Conservation (phyloP, 1,140 invertebrate species). For the Drosophila murphyi region DNA sequence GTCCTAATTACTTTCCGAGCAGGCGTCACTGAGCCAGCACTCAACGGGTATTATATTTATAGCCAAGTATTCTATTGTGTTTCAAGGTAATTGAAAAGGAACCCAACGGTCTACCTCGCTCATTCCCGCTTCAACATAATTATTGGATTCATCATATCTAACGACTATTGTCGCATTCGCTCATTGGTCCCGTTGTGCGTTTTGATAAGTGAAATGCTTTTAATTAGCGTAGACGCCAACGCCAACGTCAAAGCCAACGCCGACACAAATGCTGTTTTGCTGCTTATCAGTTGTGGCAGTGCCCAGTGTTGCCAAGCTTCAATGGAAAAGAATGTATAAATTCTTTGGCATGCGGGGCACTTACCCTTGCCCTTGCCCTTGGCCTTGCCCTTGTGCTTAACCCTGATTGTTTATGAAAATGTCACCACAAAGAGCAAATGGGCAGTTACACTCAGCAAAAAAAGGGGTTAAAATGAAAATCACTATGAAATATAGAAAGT, state of each 20-base stretch:
- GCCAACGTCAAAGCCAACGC: constrained; percentile 20
- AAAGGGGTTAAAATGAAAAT: too few species aligned
- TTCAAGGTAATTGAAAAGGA: constrained; percentile 5
- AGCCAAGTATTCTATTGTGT: constrained; percentile 33
- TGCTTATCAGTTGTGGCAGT: constrained; percentile 47
- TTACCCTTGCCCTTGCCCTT: constrained; percentile 6
- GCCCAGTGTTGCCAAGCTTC: constrained; percentile 55
- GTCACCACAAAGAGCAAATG: constrained; percentile 24
- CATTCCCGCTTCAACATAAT: not conserved
- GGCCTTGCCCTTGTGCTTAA: constrained; percentile 5
- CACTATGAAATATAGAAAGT: too few species aligned
- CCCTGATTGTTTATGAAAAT: constrained; percentile 36
- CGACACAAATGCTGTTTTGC: constrained; percentile 6
- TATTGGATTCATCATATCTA: constrained; percentile 38
- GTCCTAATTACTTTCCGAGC: not conserved
- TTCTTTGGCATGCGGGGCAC: constrained; percentile 19
- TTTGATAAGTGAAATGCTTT: constrained; percentile 74
- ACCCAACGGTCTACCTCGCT: not conserved
- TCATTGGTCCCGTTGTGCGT: constrained; percentile 55
- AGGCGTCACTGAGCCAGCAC: not conserved
- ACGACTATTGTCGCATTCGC: constrained; percentile 47
- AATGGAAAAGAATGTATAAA: not conserved
- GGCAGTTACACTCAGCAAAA: not conserved
- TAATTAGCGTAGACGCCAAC: constrained; percentile 64
- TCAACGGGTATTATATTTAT: constrained; percentile 26